Conservation (phyloP, 2,797 vertebrate species). For the Lepilemur ruficaudatus region DNA sequence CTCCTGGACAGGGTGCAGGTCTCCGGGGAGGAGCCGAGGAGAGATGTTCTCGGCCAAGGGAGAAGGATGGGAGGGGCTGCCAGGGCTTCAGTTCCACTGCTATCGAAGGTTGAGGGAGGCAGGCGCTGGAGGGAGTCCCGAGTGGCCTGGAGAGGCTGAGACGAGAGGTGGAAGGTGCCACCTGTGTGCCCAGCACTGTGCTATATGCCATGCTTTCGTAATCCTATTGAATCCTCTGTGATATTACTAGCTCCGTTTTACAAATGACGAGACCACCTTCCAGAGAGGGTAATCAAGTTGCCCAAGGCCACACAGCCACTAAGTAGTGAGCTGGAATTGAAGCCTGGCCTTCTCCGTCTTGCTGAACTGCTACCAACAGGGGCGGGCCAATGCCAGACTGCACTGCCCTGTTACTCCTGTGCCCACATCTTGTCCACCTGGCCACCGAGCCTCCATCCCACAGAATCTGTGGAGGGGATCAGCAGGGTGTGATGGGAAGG, state of each 20-base stretch:
- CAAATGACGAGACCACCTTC: background rate
- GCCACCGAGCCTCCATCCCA: too few species aligned
- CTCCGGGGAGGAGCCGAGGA: background rate
- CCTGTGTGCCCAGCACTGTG: background rate
- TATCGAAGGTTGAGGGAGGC: background rate
- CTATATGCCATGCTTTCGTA: fast-evolving
- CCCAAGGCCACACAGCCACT: background rate
- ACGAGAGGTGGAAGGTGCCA: fast-evolving
- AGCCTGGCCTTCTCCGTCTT: background rate
- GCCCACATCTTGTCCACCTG: background rate
- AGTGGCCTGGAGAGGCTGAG: background rate
- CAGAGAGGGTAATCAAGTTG: background rate
- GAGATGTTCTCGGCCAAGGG: background rate
- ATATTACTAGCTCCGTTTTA: background rate
- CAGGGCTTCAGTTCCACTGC: background rate
- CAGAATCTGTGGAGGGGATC: background rate
- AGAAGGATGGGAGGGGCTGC: background rate
- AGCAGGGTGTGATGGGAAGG: background rate
- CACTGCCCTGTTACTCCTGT: background rate
- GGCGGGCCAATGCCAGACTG: background rate
- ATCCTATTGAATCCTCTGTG: background rate
- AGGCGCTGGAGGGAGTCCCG: background rate
- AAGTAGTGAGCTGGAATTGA: background rate
- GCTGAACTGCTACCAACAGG: background rate
- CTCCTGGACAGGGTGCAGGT: background rate